Evolutionary conservation across 2,888 invertebrate species (phyloP), one percentile per base, ranked within the genome.

Genomic region (Agrotis puta): DNA sequence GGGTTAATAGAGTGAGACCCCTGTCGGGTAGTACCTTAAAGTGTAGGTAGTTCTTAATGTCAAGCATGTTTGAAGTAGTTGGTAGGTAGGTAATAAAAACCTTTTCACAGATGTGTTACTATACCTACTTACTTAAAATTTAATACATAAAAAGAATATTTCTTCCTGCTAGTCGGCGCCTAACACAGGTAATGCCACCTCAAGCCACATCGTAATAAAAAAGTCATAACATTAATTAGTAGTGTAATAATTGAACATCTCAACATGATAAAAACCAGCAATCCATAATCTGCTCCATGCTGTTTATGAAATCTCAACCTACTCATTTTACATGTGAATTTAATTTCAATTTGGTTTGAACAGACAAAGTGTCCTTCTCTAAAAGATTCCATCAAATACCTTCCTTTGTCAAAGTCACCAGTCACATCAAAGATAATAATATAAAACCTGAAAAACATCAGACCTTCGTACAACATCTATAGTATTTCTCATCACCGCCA

Each of bases 11-110:
- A 14, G 33, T 51, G 58, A 50, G 16, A 62, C 71, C 47, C 57
- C 50, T 63, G 78, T 82, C 79, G 56, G 53, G 72, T 80, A 79
- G 91, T 92, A 90, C 92, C 91, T 92, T 92, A 88, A 92, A 90
- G 88, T 90, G 89, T 66, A 24, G 27, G 16, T 39, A 57, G 39
- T 13, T 63, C 53, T 33, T n/a, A 14, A 14, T n/a, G 33, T 56
- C 6, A 54, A 56, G 33, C 6, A 7, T 33, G 33, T 33, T 5
- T 22, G 11, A 11, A 27, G 13, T 27, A 27, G 9, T 4, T 2
- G 27, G 45, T 45, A 16, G 45, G 45, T 45, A 16, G 45, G 45
- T 45, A 45, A 45, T 45, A 45, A 45, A 4, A 16, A 45, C 45
- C 3, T 45, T 4, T 2, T 18, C 9, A 9, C 24, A 13, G 27